Percentiles rank a stretch among this genome's conserved stretches.
Evolutionary conservation across 1,140 invertebrate species (phyloP).

Genomic region (Thereuonema tuberculata): DNA sequence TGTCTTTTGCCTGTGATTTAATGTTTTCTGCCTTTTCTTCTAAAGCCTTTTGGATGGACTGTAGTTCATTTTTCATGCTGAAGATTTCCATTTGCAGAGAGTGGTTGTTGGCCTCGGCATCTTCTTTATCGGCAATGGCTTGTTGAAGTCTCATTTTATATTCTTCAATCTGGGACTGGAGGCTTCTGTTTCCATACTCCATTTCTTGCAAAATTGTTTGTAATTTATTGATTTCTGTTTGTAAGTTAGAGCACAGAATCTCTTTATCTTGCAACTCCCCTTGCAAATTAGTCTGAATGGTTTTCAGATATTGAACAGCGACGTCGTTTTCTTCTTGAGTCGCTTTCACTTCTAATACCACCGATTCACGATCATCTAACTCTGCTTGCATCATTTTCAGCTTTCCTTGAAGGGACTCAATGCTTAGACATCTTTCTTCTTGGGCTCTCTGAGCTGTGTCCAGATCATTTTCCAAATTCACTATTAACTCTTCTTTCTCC

Average conservation of each 20-base stretch:
- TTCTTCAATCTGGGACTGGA: background rate
- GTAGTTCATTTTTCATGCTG: background rate
- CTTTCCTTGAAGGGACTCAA: background rate
- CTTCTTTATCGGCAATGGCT: background rate
- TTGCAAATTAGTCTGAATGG: slow-evolving; percentile 1
- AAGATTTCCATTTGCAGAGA: background rate
- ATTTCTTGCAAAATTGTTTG: background rate
- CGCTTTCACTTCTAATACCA: background rate
- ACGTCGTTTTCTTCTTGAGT: slow-evolving; percentile 1
- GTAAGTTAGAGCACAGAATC: background rate
- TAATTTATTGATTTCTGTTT: background rate
- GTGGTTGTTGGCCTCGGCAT: background rate
- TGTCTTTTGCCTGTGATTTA: background rate
- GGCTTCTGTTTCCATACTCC: background rate
- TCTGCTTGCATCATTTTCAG: background rate
- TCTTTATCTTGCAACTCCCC: slow-evolving; percentile 1
- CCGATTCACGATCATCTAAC: background rate
- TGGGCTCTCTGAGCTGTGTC: background rate
- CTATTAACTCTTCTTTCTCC: background rate
- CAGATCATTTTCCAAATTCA: background rate
- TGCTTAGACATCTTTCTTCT: background rate
- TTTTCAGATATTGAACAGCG: background rate
- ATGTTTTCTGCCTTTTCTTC: background rate
- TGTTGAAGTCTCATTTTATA: background rate
- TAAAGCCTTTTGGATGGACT: background rate